Evolutionary conservation across 1,140 invertebrate species (phyloP).

Genomic region (Holcopasites calliopsidis): DNA sequence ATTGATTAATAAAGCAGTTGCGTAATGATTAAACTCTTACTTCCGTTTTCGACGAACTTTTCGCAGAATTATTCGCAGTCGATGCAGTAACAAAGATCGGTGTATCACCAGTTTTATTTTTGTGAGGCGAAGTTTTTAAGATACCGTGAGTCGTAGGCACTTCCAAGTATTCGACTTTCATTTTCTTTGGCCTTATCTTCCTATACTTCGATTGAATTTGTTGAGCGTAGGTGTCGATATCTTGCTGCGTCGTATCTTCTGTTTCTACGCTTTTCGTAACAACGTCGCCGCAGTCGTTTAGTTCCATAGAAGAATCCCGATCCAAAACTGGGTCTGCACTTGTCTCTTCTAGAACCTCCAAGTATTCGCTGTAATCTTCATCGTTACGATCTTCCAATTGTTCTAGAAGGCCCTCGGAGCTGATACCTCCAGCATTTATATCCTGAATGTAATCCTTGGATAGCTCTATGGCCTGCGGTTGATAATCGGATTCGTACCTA

Average conservation of each 20-base stretch:
- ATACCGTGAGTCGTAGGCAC: constrained; percentile 21
- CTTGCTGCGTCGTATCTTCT: constrained; percentile 36
- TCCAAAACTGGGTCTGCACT: constrained; percentile 56
- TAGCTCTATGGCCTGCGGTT: constrained; percentile 70
- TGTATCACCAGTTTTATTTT: neutral
- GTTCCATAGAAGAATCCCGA: constrained; percentile 43
- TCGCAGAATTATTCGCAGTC: neutral
- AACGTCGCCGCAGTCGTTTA: constrained; percentile 32
- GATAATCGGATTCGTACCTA: constrained; percentile 73
- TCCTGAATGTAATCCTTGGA: constrained; percentile 74
- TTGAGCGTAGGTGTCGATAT: constrained; percentile 62
- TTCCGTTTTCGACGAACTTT: constrained; percentile 7
- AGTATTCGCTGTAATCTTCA: constrained; percentile 75
- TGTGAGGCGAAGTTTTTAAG: constrained; percentile 19
- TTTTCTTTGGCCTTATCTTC: constrained; percentile 73
- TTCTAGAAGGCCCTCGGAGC: constrained; percentile 70
- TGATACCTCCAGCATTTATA: constrained; percentile 69
- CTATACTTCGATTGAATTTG: constrained; percentile 73
- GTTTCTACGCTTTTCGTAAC: neutral
- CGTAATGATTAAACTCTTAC: constrained; percentile 1
- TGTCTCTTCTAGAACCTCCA: constrained; percentile 71
- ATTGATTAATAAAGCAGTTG: too few relatives aligned
- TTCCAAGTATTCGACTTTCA: constrained; percentile 3
- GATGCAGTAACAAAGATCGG: constrained; percentile 29
- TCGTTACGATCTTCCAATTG: constrained; percentile 75